Percentiles rank a stretch among this genome's conserved stretches.
Evolutionary conservation across 2,888 invertebrate genomes (phyloP).

Genomic region (Girardia tigrina): DNA sequence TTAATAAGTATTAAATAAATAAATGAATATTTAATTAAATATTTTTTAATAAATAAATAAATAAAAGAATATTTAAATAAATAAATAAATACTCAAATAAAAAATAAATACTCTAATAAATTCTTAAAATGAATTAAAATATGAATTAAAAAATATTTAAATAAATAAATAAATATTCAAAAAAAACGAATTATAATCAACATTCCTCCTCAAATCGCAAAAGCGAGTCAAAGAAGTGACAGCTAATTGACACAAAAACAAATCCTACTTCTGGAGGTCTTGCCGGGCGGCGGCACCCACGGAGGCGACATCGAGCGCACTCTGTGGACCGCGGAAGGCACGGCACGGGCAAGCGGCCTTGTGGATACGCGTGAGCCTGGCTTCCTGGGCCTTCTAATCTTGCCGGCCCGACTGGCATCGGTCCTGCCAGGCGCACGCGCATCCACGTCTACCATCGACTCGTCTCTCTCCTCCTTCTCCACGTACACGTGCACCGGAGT

Average conservation of each 20-base stretch:
- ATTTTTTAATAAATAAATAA: not conserved
- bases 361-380: not conserved
- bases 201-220: no score
- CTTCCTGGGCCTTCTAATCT: not conserved
- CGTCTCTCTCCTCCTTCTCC: not conserved
- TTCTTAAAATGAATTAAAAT: not conserved
- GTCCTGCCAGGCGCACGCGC: not conserved
- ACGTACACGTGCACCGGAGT: not conserved
- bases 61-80: not conserved
- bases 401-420: not conserved
- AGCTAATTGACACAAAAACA: not conserved
- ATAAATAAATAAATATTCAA: no score
- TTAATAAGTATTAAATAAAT: no score
- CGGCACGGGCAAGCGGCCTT: not conserved
- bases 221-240: no score
- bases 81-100: not conserved
- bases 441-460: not conserved
- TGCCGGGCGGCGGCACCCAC: constrained; percentile 48
- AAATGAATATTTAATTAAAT: no score
- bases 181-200: no score
- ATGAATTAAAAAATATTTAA: not conserved
- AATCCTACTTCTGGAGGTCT: constrained; percentile 41
- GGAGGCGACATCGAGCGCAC: constrained; percentile 37
- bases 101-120: not conserved
- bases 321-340: not conserved